Evolutionary conservation across 1,140 invertebrate genomes (phyloP), one percentile per base, ranked within the genome.

Genomic region (Harlomillsia oculata): DNA sequence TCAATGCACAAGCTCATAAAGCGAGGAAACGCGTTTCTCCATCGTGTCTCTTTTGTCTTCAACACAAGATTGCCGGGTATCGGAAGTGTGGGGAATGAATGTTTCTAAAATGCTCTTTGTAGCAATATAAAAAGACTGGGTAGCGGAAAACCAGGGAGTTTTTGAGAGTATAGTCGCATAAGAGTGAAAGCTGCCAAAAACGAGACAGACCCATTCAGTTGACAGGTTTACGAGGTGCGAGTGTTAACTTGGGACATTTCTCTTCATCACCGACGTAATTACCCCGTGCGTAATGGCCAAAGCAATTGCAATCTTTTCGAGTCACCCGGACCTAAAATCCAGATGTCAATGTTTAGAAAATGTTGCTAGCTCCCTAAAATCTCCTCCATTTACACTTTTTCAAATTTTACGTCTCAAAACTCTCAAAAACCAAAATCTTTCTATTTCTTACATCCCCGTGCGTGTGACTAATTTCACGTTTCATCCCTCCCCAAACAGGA

Each of bases 211-310:
- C 56, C 60, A 62, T 62, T 58, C 55, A 20, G 50, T 21, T 53
- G 60, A 62, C 55, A 62, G 60, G 37, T 62, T 62, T 62, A 62
- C 60, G 56, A 62, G 39, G 50, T 62, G 60, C 51, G 56, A 62
- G 56, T 58, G 60, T 54, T 49, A 58, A 51, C 45, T 53, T 43
- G 29, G 32, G 26, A 53, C 59, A 62, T 62, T 62, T 59, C 56
- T 62, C 60, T 62, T 62, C 60, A 59, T 62, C 60, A 62, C 54
- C 41, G 18, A 26, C 43, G 50, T 62, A 62, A 62, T 59, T 62
- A 62, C 59, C 60, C 50, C 45, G 23, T 58, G 34, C 21, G 34
- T 53, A 62, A 62, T 58, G 51, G 44, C 53, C 53, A 30, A 51
- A 60, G 44, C 51, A 41, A 39, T 29, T 53, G 26, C 32, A 34